Base-by-base conservation (phyloP, 2,888 invertebrate genomes). In the Andrena praecox region DNA sequence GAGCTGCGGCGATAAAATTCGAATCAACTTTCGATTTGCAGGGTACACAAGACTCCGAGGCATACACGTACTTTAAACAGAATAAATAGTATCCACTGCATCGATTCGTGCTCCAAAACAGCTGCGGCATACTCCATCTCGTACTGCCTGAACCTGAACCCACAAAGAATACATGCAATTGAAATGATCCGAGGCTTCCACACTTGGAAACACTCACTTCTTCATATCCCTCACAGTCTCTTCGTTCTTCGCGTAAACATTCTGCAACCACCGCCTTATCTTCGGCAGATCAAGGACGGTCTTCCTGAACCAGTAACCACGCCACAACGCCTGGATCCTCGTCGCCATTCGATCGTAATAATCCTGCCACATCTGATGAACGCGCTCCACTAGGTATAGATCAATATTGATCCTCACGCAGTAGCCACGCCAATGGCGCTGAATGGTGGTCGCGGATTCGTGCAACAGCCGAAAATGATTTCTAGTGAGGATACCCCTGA, bases 311-410 rank as follows among this genome's bases (percentile, higher is more conserved):
- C 84, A 85, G 67, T 90, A 91, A 3, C 91, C 92, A 2, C 92
- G 89, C 93, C 93, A 93, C 5, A 81, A 63, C 16, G 91, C 90
- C 76, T 93, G 93, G 67, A 93, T 91, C 59, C 77, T 87, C 7
- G 79, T 87, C 2, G 93, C 92, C 86, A 87, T 88, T 24, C 50
- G n/a, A 52, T 89, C 73, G 69, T 90, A 90, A 83, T 87, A 42
- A 78, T 88, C 59, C 66, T 84, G 60, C 89, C 89, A 88, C 85
- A 88, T 88, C 24, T 82, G 80, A n/a, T 87, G 78, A 3, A 87
- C 89, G 42, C 82, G 83, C 62, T 85, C 68, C 12, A 82, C 69
- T 27, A 89, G 64, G 66, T 83, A 78, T 20, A 74, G 84, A 62
- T 82, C 80, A 3, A 83, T 54, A 4, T 67, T 66, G n/a, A 73